A percentile compares a stretch with the other conserved stretches of the same genome.
Conservation (phyloP, 2,888 invertebrate genomes). For the Nineta flava region DNA sequence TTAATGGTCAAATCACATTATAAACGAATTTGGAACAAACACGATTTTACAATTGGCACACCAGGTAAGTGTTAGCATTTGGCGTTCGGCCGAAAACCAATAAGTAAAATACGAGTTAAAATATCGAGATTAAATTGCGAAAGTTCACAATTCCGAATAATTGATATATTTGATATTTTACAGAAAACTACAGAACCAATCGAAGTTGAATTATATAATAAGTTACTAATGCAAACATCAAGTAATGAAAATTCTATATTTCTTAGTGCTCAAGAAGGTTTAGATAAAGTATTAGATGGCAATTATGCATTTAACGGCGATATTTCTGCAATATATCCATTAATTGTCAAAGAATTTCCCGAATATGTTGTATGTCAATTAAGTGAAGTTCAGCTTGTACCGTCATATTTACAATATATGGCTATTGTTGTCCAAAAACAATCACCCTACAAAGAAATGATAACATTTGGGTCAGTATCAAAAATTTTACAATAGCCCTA, state of each 20-base stretch:
- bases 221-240: constrained; percentile 33
- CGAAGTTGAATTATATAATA: constrained; percentile 35
- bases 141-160: too few relatives aligned
- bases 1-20: too few relatives aligned
- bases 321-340: constrained; percentile 46
- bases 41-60: too few relatives aligned
- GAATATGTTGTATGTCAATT: constrained; percentile 52
- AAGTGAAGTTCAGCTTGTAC: constrained; percentile 37
- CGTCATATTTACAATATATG: constrained; percentile 39
- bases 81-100: too few relatives aligned
- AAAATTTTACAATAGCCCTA: background rate
- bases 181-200: constrained; percentile 48
- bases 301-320: constrained; percentile 57
- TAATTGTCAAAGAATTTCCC: constrained; percentile 44
- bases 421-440: constrained; percentile 37
- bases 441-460: constrained; percentile 44
- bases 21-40: too few relatives aligned
- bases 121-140: too few relatives aligned
- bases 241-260: constrained; percentile 26
- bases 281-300: constrained; percentile 40
- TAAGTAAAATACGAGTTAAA: too few relatives aligned
- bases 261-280: constrained; percentile 36
- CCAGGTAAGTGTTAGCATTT: too few relatives aligned
- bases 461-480: constrained; percentile 38
- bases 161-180: too few relatives aligned